phyloP scores from a whole-genome alignment of 2,113 vertebrate species.

The Spheniscus mendiculus region DNA sequence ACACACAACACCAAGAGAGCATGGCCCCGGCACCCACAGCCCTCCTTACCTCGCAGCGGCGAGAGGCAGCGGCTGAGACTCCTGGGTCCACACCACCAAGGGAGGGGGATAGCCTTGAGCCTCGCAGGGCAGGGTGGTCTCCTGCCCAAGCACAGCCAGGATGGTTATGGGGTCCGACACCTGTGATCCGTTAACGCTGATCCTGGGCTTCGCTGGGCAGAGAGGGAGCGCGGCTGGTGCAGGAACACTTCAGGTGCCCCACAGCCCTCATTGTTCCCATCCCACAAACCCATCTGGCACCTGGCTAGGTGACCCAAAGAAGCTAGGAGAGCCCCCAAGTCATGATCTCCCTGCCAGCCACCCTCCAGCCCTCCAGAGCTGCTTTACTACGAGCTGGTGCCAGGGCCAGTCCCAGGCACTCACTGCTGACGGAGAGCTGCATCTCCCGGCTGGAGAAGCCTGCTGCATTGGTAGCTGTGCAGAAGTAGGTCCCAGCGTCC shows the following conservation, averaged over 20 bases:
- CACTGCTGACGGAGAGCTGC: constrained; percentile 89
- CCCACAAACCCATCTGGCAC: neutral
- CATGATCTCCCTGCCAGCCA: neutral
- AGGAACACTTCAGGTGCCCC: neutral
- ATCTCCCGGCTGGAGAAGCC: constrained; percentile 86
- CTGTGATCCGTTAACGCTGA: constrained; percentile 53
- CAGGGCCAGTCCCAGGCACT: constrained; percentile 21
- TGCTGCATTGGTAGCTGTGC: constrained; percentile 85
- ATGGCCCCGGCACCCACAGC: accelerated
- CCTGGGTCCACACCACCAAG: constrained; percentile 83
- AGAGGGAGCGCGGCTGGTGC: neutral
- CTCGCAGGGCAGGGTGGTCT: constrained; percentile 86
- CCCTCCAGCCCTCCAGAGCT: neutral
- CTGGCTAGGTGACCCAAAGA: neutral
- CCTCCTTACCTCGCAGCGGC: constrained; percentile 77
- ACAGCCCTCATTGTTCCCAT: neutral
- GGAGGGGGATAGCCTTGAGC: constrained; percentile 83
- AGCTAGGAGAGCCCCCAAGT: neutral
- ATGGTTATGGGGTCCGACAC: constrained; percentile 50
- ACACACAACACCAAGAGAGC: neutral
- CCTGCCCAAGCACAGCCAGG: constrained; percentile 78
- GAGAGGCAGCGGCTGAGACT: constrained; percentile 75
- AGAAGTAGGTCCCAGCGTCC: constrained; percentile 85
- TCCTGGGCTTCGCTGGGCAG: constrained; percentile 81
- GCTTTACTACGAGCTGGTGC: neutral